These are phyloP conservation scores for Dasypogon diadema DNA, from an alignment of 2,888 invertebrate genomes.

Conservation along the genomic window DNA sequence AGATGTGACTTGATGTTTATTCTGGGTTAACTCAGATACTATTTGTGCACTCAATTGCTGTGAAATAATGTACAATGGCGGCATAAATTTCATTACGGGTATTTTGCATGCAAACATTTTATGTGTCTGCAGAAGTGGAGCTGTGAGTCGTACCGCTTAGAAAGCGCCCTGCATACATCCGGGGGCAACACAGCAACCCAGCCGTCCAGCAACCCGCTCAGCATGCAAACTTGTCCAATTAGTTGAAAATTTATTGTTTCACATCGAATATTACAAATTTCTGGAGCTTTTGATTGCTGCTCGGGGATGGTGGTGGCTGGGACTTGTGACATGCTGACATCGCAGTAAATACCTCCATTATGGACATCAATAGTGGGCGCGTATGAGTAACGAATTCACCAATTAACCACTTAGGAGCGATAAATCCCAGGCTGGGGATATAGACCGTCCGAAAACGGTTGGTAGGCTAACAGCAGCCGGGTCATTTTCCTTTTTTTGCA, in stretches of 20 bases:
- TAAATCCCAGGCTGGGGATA: too few relatives aligned
- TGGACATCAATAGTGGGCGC: neutral
- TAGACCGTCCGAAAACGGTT: too few relatives aligned
- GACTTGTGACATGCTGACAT: neutral
- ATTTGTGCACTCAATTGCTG: conserved; percentile 21
- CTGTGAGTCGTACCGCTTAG: neutral
- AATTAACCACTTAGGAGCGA: conserved; percentile 2
- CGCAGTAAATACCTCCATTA: neutral
- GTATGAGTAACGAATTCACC: neutral
- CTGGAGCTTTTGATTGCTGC: conserved; percentile 17
- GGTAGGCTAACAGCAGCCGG: neutral
- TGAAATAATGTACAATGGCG: conserved; percentile 10
- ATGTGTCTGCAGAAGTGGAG: conserved; percentile 3
- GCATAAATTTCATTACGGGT: conserved; percentile 10
- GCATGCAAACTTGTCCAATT: conserved; percentile 23
- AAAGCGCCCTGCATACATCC: neutral
- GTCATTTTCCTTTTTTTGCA: neutral
- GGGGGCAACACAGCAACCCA: neutral
- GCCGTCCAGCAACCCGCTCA: neutral
- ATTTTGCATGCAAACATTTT: conserved; percentile 11
- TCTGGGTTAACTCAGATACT: conserved; percentile 11
- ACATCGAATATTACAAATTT: conserved; percentile 11
- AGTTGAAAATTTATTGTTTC: conserved; percentile 29
- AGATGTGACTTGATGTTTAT: conserved; percentile 16
- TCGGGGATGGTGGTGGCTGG: neutral